Percentiles rank a stretch among this genome's conserved stretches.
Evolutionary conservation across 2,113 vertebrate genomes (phyloP).

Genomic region (Chionodraco myersi): DNA sequence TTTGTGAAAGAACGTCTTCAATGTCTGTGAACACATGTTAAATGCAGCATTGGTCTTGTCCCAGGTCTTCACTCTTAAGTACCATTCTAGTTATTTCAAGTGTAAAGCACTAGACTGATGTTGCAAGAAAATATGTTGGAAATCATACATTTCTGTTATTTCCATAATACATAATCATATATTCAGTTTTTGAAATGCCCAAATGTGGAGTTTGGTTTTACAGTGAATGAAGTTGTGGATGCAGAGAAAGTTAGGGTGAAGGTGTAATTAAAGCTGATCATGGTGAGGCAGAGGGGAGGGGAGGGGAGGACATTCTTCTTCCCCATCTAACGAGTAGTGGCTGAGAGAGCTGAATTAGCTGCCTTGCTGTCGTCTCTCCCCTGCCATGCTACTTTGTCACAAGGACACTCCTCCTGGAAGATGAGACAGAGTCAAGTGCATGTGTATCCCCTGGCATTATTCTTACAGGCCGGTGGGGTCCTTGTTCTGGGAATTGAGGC

Average conservation of each 20-base stretch:
- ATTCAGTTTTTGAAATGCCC: not conserved
- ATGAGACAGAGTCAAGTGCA: slow-evolving; percentile 76
- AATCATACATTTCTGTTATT: not conserved
- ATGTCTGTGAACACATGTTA: too few relatives aligned
- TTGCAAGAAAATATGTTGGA: not conserved
- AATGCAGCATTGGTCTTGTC: too few relatives aligned
- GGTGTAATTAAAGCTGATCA: slow-evolving; percentile 76
- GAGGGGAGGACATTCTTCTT: slow-evolving; percentile 60
- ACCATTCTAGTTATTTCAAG: not conserved
- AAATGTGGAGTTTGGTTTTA: slow-evolving; percentile 29
- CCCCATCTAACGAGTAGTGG: slow-evolving; percentile 64
- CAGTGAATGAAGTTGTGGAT: slow-evolving; percentile 36
- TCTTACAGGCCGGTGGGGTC: slow-evolving; percentile 52
- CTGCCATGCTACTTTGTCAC: slow-evolving; percentile 66
- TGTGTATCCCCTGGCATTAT: slow-evolving; percentile 53
- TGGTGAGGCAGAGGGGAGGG: slow-evolving; percentile 56
- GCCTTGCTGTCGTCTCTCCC: slow-evolving; percentile 49
- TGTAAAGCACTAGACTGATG: not conserved
- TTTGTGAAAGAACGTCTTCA: too few relatives aligned
- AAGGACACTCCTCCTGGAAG: slow-evolving; percentile 67
- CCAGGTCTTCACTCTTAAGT: too few relatives aligned
- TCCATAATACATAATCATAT: not conserved
- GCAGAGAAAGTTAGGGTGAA: slow-evolving; percentile 57
- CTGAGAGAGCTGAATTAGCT: slow-evolving; percentile 62
- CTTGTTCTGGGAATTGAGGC: slow-evolving; percentile 56